These are phyloP conservation scores for Acipenser oxyrinchus DNA, from an alignment of 2,797 vertebrate species.

Conservation along the genomic window DNA sequence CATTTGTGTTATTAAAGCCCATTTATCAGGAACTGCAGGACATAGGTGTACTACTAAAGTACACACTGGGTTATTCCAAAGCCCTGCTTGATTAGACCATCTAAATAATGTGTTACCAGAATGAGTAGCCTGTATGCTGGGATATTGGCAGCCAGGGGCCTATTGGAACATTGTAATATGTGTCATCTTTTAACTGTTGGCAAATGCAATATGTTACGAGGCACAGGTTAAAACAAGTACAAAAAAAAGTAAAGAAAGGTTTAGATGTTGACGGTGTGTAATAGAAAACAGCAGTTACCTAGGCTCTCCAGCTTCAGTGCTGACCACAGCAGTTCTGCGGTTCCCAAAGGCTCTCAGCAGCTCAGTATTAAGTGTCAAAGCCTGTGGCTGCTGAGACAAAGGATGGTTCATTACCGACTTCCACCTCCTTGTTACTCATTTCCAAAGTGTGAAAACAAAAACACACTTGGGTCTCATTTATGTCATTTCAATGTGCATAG, in stretches of 20 bases:
- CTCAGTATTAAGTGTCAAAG: conserved; percentile 4
- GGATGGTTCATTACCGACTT: neutral
- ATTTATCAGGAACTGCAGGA: conserved; percentile 18
- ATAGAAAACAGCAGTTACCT: neutral
- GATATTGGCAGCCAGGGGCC: neutral
- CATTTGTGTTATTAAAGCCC: conserved; percentile 15
- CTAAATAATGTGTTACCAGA: conserved; percentile 28
- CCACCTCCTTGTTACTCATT: neutral
- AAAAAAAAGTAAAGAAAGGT: neutral
- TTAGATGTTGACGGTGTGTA: neutral
- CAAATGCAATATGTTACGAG: neutral
- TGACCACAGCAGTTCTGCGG: neutral
- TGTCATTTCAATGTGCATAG: neutral
- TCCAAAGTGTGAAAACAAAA: neutral
- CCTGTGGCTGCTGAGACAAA: neutral
- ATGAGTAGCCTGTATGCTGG: conserved; percentile 33
- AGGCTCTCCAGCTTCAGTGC: neutral
- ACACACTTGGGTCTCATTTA: neutral
- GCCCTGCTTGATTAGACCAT: conserved; percentile 32
- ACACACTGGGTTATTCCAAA: conserved; percentile 18
- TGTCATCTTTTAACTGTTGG: neutral
- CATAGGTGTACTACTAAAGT: conserved; percentile 16
- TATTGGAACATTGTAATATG: neutral
- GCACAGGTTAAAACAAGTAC: neutral
- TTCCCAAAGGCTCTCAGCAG: neutral